These are phyloP conservation scores for Synanceia verrucosa DNA, from an alignment of 2,797 vertebrate genomes.

Conservation along the genomic window DNA sequence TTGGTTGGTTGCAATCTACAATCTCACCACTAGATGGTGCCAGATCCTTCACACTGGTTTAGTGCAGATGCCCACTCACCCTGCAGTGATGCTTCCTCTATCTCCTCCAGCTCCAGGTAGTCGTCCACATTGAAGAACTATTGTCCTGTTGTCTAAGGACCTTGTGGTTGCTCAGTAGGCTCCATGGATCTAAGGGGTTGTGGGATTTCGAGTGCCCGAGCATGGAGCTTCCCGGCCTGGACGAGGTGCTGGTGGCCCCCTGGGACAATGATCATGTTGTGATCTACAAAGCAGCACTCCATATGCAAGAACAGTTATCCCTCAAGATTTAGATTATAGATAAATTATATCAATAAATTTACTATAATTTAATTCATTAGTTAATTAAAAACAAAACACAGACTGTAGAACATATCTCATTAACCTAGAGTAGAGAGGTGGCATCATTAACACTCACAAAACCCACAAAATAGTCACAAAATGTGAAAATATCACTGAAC, in stretches of 20 bases:
- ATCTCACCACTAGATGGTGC: too few species aligned
- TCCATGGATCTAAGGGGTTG: neutral
- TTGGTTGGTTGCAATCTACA: too few species aligned
- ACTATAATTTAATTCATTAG: too few species aligned
- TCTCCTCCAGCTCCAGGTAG: neutral
- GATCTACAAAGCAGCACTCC: neutral
- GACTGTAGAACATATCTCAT: neutral
- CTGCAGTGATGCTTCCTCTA: neutral
- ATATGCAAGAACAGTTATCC: neutral
- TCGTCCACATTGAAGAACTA: too few species aligned
- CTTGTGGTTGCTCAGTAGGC: neutral
- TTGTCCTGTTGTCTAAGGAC: neutral
- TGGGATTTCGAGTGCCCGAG: neutral
- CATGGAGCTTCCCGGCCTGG: neutral
- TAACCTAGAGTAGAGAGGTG: neutral
- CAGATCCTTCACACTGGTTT: too few species aligned
- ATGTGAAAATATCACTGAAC: neutral
- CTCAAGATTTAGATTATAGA: too few species aligned
- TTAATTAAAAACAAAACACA: too few species aligned
- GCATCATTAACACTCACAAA: neutral
- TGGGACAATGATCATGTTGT: neutral
- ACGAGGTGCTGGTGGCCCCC: neutral
- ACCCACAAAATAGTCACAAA: neutral
- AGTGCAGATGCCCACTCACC: constrained; percentile 12
- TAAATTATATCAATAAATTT: too few species aligned